Evolutionary conservation across 2,888 invertebrate genomes (phyloP).

Genomic region (Seira ritae): DNA sequence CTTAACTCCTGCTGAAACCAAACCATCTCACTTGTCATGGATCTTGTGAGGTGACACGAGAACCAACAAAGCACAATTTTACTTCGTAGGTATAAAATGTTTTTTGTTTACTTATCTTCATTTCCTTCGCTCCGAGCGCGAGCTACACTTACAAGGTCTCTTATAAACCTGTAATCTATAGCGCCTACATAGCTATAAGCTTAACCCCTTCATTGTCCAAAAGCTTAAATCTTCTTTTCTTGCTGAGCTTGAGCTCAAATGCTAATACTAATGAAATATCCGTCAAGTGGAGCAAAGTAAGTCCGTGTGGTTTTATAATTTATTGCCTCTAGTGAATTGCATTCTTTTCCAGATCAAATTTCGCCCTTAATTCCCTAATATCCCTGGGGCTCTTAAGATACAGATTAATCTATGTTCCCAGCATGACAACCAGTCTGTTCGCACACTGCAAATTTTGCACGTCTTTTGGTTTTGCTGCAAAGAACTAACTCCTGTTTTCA

Average conservation of each 20-base stretch:
- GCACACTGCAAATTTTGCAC: not conserved
- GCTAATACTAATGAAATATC: slow-evolving; percentile 49
- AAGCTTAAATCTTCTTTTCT: not conserved
- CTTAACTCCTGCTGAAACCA: not conserved
- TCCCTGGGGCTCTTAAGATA: not conserved
- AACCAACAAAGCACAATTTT: not conserved
- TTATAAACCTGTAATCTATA: too few relatives aligned
- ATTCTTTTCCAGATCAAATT: slow-evolving; percentile 5
- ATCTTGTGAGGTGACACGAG: slow-evolving; percentile 4
- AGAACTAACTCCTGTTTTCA: not conserved
- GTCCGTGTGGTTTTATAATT: slow-evolving; percentile 32
- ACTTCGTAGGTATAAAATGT: too few relatives aligned
- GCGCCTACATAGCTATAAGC: too few relatives aligned
- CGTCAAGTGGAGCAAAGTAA: slow-evolving; percentile 19
- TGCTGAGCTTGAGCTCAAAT: not conserved
- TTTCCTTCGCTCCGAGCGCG: too few relatives aligned
- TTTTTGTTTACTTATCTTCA: too few relatives aligned
- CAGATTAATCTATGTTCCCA: slow-evolving; percentile 6
- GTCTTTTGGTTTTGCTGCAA: not conserved
- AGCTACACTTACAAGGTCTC: too few relatives aligned
- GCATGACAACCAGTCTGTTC: not conserved
- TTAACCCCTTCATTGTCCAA: too few relatives aligned
- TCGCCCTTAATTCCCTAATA: slow-evolving; percentile 5
- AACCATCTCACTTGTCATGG: slow-evolving; percentile 2
- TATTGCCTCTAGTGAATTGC: not conserved